Conservation (phyloP, 2,888 invertebrate species). For the Hypomecis punctinalis region DNA sequence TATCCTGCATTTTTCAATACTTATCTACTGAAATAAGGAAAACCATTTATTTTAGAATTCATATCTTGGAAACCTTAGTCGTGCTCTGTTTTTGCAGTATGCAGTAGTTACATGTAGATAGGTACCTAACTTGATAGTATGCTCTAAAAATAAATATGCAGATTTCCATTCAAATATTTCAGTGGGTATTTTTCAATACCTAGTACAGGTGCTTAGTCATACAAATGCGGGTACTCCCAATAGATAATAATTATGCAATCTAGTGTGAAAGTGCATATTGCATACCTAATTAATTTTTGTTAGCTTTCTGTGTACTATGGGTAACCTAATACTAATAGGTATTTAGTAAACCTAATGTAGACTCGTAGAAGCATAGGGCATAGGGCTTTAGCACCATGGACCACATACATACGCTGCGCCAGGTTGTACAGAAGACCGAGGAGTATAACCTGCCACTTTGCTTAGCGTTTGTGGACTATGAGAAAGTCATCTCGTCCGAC, state of each 20-base stretch:
- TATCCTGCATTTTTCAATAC: neutral
- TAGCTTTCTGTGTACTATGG: neutral
- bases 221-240: slow-evolving; percentile 45
- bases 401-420: too few relatives aligned
- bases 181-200: slow-evolving; percentile 4
- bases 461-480: too few relatives aligned
- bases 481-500: too few relatives aligned
- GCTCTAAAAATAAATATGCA: slow-evolving; percentile 5
- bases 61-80: neutral
- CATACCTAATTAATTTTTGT: slow-evolving; percentile 1
- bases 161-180: slow-evolving; percentile 15
- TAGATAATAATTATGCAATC: slow-evolving; percentile 35
- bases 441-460: too few relatives aligned
- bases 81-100: neutral
- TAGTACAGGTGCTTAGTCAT: slow-evolving; percentile 7
- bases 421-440: too few relatives aligned
- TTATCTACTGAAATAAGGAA: neutral
- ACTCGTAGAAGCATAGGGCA: too few relatives aligned
- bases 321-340: too few relatives aligned
- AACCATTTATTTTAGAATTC: neutral
- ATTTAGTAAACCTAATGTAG: too few relatives aligned
- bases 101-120: neutral
- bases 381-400: too few relatives aligned
- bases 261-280: slow-evolving; percentile 39
- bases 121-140: neutral